phyloP scores from a whole-genome alignment of 2,113 vertebrate genomes.

The Corythornis madagascariensis region DNA sequence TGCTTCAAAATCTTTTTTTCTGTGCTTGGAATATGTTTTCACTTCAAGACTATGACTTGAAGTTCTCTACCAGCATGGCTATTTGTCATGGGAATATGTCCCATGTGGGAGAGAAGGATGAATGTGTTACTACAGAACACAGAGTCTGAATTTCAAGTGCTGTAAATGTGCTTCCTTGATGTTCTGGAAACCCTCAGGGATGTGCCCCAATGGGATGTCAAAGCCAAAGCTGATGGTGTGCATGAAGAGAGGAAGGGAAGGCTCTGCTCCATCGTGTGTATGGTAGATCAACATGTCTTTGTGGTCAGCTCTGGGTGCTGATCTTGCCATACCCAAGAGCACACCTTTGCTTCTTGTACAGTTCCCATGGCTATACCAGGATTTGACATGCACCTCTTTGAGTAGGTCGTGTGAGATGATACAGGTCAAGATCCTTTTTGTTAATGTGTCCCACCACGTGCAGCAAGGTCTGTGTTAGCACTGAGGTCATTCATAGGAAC shows the following conservation, averaged over 20 bases:
- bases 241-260: background rate
- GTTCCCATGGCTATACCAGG: background rate
- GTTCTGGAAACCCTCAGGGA: background rate
- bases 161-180: background rate
- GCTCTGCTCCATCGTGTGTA: background rate
- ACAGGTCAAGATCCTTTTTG: background rate
- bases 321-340: background rate
- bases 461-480: background rate
- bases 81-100: background rate
- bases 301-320: background rate
- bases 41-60: background rate
- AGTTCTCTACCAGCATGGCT: background rate
- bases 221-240: background rate
- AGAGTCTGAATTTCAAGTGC: background rate
- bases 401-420: too few species aligned
- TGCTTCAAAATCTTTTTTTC: background rate
- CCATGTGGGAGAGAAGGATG: background rate
- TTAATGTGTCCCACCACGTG: too few species aligned
- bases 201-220: background rate
- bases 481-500: accelerated
- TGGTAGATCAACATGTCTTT: background rate
- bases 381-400: background rate
- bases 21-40: background rate
- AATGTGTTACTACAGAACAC: background rate
- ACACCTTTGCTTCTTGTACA: accelerated